A percentile compares a stretch with the other conserved stretches of the same genome.
Evolutionary conservation across 2,797 vertebrate genomes (phyloP).

Genomic region (Neostethus bicornis): DNA sequence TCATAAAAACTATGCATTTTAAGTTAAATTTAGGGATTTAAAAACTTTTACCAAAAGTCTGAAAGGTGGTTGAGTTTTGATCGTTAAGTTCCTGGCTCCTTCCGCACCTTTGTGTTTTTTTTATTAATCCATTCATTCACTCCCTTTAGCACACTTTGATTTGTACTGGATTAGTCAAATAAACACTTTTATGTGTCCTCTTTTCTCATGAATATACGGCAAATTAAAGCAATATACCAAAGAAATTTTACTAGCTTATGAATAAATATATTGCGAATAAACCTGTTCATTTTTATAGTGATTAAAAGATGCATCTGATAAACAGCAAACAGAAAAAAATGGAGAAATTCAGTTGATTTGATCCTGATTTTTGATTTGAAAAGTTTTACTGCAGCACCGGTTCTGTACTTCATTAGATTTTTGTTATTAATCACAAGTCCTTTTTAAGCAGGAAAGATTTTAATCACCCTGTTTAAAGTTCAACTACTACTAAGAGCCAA

Average conservation of each 20-base stretch:
- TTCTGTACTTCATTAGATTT: not conserved
- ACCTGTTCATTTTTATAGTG: not conserved
- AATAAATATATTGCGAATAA: not conserved
- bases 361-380: not conserved
- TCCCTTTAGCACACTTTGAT: not conserved
- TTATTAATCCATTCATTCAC: not conserved
- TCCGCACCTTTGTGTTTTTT: not conserved
- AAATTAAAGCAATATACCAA: not conserved
- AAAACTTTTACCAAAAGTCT: too few relatives aligned
- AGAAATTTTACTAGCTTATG: not conserved
- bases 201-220: not conserved
- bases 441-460: not conserved
- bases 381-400: not conserved
- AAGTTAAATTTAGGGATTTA: too few relatives aligned
- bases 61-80: too few relatives aligned
- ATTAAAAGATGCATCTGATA: not conserved
- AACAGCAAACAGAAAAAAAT: not conserved
- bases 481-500: not conserved
- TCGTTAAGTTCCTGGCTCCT: too few relatives aligned
- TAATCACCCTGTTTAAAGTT: not conserved
- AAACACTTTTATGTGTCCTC: not conserved
- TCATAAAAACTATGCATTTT: too few relatives aligned
- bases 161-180: slow-evolving; percentile 2
- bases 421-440: not conserved
- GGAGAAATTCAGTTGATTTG: not conserved